A percentile compares a stretch with the other conserved stretches of the same genome.
Conservation (phyloP, 2,888 invertebrate species). For the Homarus gammarus region DNA sequence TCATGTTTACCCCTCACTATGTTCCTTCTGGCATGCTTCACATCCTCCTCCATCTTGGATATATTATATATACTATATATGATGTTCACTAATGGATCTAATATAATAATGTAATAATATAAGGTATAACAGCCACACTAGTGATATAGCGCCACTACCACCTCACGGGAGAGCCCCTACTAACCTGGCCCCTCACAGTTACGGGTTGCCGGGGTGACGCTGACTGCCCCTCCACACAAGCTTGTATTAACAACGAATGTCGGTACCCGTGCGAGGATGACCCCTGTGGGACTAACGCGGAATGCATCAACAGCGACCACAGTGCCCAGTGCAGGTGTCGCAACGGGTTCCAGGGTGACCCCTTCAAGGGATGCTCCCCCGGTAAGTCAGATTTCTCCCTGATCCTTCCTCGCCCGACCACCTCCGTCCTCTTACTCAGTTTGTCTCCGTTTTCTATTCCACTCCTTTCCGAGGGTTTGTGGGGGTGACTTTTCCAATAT, state of each 20-base stretch:
- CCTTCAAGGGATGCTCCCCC: slow-evolving; percentile 77
- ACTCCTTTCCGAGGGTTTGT: background rate
- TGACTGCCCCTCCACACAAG: slow-evolving; percentile 90
- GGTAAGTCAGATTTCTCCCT: slow-evolving; percentile 67
- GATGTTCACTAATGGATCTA: slow-evolving; percentile 42
- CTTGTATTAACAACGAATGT: slow-evolving; percentile 86
- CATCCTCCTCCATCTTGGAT: slow-evolving; percentile 35
- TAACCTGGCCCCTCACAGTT: slow-evolving; percentile 68
- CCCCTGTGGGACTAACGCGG: slow-evolving; percentile 91
- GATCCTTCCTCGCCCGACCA: background rate
- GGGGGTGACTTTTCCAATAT: background rate
- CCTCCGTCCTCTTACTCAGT: background rate
- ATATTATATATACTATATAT: no score
- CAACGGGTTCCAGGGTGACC: slow-evolving; percentile 77
- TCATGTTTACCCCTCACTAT: slow-evolving; percentile 21
- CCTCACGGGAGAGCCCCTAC: slow-evolving; percentile 14
- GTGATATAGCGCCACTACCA: background rate
- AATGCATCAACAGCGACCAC: slow-evolving; percentile 86
- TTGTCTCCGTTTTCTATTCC: no score
- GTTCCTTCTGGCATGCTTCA: slow-evolving; percentile 25
- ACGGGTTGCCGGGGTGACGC: slow-evolving; percentile 90
- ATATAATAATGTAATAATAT: slow-evolving; percentile 37
- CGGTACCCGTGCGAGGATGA: slow-evolving; percentile 76
- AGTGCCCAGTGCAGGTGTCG: slow-evolving; percentile 84
- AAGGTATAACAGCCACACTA: slow-evolving; percentile 10